phyloP scores from a whole-genome alignment of 2,888 invertebrate genomes.

The Amphipyra tragopoginis region DNA sequence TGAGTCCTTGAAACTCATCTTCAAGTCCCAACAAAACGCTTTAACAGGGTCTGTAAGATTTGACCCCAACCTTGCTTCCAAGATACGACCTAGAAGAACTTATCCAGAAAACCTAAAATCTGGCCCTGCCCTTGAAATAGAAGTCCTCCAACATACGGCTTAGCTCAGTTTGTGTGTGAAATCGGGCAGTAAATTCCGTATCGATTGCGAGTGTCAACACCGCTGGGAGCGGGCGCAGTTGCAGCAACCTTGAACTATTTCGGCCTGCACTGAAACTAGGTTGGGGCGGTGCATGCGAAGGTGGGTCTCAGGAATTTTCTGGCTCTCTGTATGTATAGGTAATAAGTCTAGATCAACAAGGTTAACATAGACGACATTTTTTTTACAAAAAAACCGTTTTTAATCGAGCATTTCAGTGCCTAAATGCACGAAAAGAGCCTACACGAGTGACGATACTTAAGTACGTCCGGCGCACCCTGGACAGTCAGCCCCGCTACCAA shows the following conservation, averaged over 20 bases:
- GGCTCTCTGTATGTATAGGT: background rate
- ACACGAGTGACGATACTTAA: too few species aligned
- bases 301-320: conserved; percentile 24
- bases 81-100: background rate
- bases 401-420: too few species aligned
- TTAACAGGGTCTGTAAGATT: too few species aligned
- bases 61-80: background rate
- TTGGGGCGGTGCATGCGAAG: conserved; percentile 43
- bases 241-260: conserved; percentile 64
- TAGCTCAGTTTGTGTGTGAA: conserved; percentile 36
- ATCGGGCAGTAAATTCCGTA: conserved; percentile 54
- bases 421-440: too few species aligned
- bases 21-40: too few species aligned
- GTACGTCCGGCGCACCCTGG: too few species aligned
- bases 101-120: conserved; percentile 9
- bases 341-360: background rate
- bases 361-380: too few species aligned
- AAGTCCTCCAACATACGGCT: conserved; percentile 6
- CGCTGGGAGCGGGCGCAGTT: conserved; percentile 50
- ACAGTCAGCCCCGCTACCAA: too few species aligned
- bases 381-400: too few species aligned
- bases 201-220: conserved; percentile 56
- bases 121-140: conserved; percentile 15
- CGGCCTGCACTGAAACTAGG: conserved; percentile 57
- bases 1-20: too few species aligned